phyloP scores from a whole-genome alignment of 2,113 vertebrate species.

The Actinemys pallida region DNA sequence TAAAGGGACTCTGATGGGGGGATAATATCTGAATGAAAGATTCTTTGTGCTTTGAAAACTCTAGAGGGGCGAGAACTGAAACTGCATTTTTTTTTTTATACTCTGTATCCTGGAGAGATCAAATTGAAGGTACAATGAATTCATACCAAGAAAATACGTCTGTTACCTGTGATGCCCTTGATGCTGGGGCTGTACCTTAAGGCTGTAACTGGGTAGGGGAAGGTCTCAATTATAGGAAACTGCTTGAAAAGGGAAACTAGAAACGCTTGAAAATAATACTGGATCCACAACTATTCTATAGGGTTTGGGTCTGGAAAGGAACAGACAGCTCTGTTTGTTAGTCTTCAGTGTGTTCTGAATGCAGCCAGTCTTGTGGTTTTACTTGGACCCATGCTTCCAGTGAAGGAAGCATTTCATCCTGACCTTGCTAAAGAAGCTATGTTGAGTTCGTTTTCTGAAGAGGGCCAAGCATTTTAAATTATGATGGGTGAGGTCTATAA shows the following conservation, averaged over 20 bases:
- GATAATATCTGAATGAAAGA: background rate
- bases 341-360: background rate
- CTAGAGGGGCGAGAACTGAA: background rate
- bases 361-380: background rate
- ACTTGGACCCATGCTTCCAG: background rate
- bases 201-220: background rate
- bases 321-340: background rate
- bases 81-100: background rate
- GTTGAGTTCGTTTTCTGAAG: background rate
- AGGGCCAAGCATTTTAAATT: rapidly evolving
- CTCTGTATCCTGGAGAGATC: background rate
- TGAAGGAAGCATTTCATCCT: background rate
- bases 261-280: background rate
- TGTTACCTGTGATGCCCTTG: too few relatives aligned
- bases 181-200: background rate
- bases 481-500: background rate
- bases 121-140: background rate
- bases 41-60: background rate
- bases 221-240: background rate
- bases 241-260: slow-evolving; percentile 4
- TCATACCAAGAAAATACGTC: background rate
- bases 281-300: background rate
- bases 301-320: background rate
- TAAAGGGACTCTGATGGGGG: background rate
- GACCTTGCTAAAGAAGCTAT: background rate